Base-by-base conservation (phyloP, 2,113 vertebrate species). In the Calyptommatus sinebrachiatus region DNA sequence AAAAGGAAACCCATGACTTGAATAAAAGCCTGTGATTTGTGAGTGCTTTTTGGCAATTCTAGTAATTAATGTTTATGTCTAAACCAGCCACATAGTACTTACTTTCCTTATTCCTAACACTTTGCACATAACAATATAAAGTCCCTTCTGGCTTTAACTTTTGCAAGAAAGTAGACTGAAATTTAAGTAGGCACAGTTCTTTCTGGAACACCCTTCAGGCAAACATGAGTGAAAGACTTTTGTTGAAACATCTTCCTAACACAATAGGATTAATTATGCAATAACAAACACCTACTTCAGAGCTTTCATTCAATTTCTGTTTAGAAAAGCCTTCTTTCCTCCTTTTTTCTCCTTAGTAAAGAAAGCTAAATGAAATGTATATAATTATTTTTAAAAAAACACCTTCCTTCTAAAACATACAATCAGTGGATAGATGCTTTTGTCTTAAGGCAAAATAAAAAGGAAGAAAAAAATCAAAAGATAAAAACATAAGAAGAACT, bases 181-280 rank as follows among this genome's bases (percentile, higher is more conserved):
- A 48, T 62, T 46, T 69, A 68, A 61, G n/a, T 16, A 45, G 57
- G 24, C 24, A 31, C n/a, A 48, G 41, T 35, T 66, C 29, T 78
- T 7, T 0, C 0, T 73, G 3, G 63, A 63, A 66, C 69, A 83
- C 0, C 66, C 83, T 45, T 71, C 45, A 82, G 72, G 76, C 16
- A 29, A 2, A 1, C 67, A 48, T 76, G 74, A 78, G 8, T 79
- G 73, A 73, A 82, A 82, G 6, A 7, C 46, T 4, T 8, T 78
- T 83, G 61, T 73, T 73, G 16, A 0, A 41, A 4, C 63, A 41
- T 50, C 81, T 22, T 8, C 53, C 7, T 53, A 76, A 50, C 6
- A 85, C 22, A 85, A 31, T 66, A 78, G 21, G 61, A 78, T 73
- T 89, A 76, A 74, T 83, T 74, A 77, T 66, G 8, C 85, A 45